Conservation (phyloP, 2,797 vertebrate species). For the Ceryle rudis region DNA sequence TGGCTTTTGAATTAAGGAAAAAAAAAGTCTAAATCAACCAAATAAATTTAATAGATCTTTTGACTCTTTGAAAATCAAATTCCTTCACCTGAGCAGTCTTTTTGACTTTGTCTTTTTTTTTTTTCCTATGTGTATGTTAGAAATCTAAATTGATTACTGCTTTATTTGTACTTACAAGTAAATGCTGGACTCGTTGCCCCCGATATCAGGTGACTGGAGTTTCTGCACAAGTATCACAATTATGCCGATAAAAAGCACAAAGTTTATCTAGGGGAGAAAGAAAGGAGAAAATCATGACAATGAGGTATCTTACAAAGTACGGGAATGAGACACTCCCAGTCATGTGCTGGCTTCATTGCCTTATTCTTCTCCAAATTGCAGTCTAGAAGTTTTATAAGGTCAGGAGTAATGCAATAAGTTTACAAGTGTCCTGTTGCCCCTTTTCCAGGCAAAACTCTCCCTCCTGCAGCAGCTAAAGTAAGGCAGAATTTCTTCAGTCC, state of each 20-base stretch:
- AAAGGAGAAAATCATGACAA: background rate
- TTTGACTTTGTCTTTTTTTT: background rate
- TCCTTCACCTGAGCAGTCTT: background rate
- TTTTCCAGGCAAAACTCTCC: background rate
- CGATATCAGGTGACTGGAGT: constrained; percentile 96
- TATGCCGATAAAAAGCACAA: constrained; percentile 95
- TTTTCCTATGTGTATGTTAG: constrained; percentile 72
- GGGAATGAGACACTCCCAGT: background rate
- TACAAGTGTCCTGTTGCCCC: background rate
- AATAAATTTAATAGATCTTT: background rate
- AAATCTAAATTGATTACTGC: background rate
- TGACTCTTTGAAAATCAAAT: background rate
- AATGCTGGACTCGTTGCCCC: constrained; percentile 98
- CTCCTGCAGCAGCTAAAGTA: background rate
- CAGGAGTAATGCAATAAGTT: background rate
- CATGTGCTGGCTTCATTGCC: background rate
- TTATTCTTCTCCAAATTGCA: background rate
- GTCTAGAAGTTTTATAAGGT: background rate
- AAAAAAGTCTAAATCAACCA: background rate
- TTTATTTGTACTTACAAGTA: constrained; percentile 90
- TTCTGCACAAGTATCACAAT: constrained; percentile 99
- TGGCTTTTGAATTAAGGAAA: background rate
- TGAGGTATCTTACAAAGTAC: background rate
- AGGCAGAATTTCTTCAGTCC: background rate
- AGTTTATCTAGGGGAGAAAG: constrained; percentile 87